These are phyloP conservation scores for Amphipyra berbera DNA, from an alignment of 2,888 invertebrate species.

Conservation along the genomic window DNA sequence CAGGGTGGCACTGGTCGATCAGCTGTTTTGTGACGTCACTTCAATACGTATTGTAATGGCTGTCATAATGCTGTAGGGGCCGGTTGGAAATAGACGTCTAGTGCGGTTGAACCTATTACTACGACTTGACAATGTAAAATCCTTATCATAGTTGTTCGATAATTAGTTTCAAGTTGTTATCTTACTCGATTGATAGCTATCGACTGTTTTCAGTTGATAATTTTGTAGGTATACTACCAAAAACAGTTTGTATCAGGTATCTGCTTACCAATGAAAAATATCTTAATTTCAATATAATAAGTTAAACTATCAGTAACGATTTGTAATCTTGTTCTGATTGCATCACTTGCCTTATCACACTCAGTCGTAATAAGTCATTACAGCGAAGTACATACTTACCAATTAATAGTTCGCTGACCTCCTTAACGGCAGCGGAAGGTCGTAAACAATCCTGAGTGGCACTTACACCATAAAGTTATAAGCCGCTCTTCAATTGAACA, in stretches of 20 bases:
- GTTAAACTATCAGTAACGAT: constrained; percentile 3
- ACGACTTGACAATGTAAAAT: constrained; percentile 5
- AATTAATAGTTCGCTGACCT: constrained; percentile 59
- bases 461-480: constrained; percentile 66
- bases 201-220: neutral
- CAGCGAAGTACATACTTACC: constrained; percentile 42
- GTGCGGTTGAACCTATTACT: constrained; percentile 15
- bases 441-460: constrained; percentile 61
- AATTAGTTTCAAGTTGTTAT: neutral
- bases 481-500: constrained; percentile 71
- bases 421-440: constrained; percentile 58
- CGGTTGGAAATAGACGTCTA: constrained; percentile 20
- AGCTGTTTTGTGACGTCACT: constrained; percentile 56
- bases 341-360: constrained; percentile 29
- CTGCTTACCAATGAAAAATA: constrained; percentile 1
- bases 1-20: constrained; percentile 38
- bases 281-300: constrained; percentile 3
- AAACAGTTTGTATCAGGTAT: neutral
- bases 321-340: constrained; percentile 35
- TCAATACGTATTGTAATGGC: constrained; percentile 35
- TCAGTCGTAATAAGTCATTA: constrained; percentile 46
- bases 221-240: too few relatives aligned
- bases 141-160: neutral
- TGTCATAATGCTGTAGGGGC: constrained; percentile 25
- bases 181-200: neutral